A percentile compares a stretch with the other conserved stretches of the same genome.
Evolutionary conservation across 2,113 vertebrate genomes (phyloP).

Genomic region (Microcebus lehilahytsara): DNA sequence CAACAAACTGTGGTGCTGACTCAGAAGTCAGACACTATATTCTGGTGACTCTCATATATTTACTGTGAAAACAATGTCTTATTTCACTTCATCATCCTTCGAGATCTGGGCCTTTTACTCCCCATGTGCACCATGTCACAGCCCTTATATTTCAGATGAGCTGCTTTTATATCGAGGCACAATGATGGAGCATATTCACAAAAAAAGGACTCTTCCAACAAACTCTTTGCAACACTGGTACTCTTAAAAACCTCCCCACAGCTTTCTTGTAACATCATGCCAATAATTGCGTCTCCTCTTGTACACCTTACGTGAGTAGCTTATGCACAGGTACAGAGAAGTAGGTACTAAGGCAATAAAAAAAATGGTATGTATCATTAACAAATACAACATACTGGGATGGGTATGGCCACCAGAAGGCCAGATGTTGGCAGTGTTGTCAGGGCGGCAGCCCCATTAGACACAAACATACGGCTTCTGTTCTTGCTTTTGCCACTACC

Average conservation of each 20-base stretch:
- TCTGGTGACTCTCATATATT: neutral
- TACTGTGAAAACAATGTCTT: neutral
- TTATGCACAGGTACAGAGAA: slow-evolving; percentile 63
- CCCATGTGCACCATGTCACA: neutral
- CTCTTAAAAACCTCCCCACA: slow-evolving; percentile 3
- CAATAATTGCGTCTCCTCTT: slow-evolving; percentile 62
- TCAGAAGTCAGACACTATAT: neutral
- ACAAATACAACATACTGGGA: neutral
- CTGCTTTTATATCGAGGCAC: neutral
- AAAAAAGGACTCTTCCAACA: neutral
- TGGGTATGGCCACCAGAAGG: neutral
- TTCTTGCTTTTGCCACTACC: neutral
- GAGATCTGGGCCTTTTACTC: neutral
- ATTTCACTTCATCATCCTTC: neutral
- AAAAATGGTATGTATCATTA: slow-evolving; percentile 45
- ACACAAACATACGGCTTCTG: neutral
- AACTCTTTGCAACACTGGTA: neutral
- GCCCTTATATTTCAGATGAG: neutral
- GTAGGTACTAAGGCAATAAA: slow-evolving; percentile 61
- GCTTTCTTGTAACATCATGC: slow-evolving; percentile 58
- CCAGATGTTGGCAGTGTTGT: neutral
- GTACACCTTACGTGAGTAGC: slow-evolving; percentile 64
- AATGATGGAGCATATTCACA: neutral
- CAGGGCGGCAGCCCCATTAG: neutral
- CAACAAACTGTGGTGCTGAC: neutral